These are phyloP conservation scores for Drosophila mettleri DNA, from an alignment of 2,888 invertebrate genomes.

Conservation along the genomic window DNA sequence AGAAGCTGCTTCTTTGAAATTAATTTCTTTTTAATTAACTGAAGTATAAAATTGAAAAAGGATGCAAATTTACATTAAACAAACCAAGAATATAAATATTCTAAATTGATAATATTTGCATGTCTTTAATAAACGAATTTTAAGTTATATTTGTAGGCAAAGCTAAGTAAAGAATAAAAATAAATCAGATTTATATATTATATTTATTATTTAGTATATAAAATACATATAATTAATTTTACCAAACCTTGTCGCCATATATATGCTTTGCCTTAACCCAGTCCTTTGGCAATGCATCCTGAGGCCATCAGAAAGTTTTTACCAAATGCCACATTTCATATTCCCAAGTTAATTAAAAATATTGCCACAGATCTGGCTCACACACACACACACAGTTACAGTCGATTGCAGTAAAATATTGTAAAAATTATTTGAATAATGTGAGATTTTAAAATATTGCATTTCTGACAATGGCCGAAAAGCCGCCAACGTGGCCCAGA, in stretches of 20 bases:
- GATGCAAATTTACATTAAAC: no score
- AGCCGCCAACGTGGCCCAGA: slow-evolving; percentile 57
- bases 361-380: slow-evolving; percentile 53
- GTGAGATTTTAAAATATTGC: slow-evolving; percentile 82
- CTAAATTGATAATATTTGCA: neutral
- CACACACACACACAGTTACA: slow-evolving; percentile 7
- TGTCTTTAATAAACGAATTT: no score
- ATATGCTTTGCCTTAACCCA: neutral
- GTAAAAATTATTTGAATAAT: slow-evolving; percentile 83
- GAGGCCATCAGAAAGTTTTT: slow-evolving; percentile 21
- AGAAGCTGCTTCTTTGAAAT: no score
- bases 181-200: neutral
- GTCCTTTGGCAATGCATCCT: neutral
- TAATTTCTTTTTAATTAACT: no score
- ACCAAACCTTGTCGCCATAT: neutral
- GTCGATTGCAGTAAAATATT: slow-evolving; percentile 52
- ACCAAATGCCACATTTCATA: slow-evolving; percentile 63
- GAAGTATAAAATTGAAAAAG: no score
- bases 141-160: neutral
- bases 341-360: slow-evolving; percentile 81
- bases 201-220: neutral
- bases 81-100: neutral
- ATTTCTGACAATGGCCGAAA: slow-evolving; percentile 47
- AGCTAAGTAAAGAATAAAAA: neutral
- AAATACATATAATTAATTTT: neutral